A percentile compares a stretch with the other conserved stretches of the same genome.
These are phyloP conservation scores for Xenopus petersii DNA, from an alignment of 2,797 vertebrate species.

Conservation along the genomic window DNA sequence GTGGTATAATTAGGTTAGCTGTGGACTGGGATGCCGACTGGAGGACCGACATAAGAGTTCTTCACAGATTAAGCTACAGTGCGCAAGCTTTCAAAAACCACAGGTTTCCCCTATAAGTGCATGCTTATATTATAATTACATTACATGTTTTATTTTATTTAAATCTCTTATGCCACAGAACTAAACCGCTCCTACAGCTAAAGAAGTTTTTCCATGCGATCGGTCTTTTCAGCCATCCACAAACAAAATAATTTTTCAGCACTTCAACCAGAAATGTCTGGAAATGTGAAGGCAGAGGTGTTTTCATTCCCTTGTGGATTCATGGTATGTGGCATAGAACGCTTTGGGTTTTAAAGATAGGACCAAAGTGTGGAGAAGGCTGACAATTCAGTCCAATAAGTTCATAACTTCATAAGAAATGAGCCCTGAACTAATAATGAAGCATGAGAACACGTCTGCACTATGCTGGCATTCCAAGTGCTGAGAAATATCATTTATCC, in stretches of 20 bases:
- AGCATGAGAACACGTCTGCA: neutral
- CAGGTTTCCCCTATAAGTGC: neutral
- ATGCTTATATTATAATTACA: constrained; percentile 2
- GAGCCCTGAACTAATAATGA: neutral
- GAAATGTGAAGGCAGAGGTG: neutral
- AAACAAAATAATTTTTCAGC: neutral
- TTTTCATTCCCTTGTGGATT: neutral
- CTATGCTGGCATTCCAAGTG: constrained; percentile 1
- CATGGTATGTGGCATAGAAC: neutral
- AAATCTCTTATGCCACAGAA: neutral
- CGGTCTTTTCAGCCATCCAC: neutral
- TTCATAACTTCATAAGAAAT: neutral
- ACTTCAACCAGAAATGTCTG: constrained; percentile 3
- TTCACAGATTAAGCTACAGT: neutral
- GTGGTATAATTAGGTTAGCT: too few species aligned
- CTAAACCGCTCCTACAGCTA: neutral
- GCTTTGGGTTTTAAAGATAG: neutral
- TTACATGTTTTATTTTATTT: neutral
- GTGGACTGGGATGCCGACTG: too few species aligned
- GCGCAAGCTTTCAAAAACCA: neutral
- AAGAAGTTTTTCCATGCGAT: neutral
- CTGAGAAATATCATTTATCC: neutral
- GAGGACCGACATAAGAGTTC: neutral
- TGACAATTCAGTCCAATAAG: neutral
- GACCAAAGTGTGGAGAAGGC: neutral